Base-by-base conservation (phyloP, 2,888 invertebrate genomes). In the Drosophila helvetica region DNA sequence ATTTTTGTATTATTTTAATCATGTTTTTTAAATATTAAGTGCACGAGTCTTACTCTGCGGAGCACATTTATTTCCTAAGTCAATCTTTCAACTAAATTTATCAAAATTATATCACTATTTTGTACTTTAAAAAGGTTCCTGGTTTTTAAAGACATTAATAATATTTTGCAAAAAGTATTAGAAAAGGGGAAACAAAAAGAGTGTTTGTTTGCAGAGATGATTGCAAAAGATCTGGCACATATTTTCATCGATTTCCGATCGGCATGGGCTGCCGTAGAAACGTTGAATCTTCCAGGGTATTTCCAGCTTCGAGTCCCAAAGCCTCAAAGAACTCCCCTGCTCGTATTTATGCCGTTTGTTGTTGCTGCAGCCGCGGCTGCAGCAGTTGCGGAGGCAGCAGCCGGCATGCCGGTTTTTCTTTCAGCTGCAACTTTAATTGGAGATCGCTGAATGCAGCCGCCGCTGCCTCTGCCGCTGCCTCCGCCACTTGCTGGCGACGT, bases 361-460 rank as follows among this genome's bases (percentile, higher is more conserved):
- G 48, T 57, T 75, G 56, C 27, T 70, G 22, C 22, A 3, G 22
- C 66, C 73, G 67, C 77, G 69, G 54, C 60, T 63, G 64, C 46
- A 55, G 68, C 52, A 64, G 33, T 12, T 33, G 33, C 33, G 33
- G 33, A 33, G 33, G 55, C 61, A 69, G 75, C 65, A 65, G 75
- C 58, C 79, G 74, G 63, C 74, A 48, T 67, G 84, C 75, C 75
- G 79, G 63, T 64, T 85, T 75, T 79, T 47, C 52, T 43, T 60
- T 57, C 38, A 54, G 61, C 68, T 73, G 79, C 85, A 80, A 71
- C 65, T 82, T 78, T 83, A 85, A 82, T 87, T 83, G 67, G 67
- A 50, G 48, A 67, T 56, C 55, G 48, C 48, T 45, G 55, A 67
- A 43, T 65, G 45, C 22, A 77, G 73, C 45, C 46, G 78, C 54